Percentiles rank a stretch among this genome's conserved stretches.
phyloP scores from a whole-genome alignment of 2,797 vertebrate genomes.

The Nasua narica region DNA sequence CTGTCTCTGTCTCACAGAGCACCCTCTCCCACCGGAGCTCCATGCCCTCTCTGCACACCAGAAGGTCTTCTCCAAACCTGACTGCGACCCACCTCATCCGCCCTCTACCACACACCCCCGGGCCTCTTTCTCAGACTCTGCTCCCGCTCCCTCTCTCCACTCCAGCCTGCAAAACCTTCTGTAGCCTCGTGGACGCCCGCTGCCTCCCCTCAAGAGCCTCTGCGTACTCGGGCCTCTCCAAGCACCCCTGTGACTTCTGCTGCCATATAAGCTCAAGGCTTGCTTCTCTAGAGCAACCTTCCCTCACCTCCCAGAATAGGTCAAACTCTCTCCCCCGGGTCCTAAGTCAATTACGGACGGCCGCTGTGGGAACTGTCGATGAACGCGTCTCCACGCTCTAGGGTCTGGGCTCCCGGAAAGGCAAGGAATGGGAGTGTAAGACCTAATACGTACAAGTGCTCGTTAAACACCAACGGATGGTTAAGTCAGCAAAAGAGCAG shows the following conservation, averaged over 20 bases:
- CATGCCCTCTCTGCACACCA: neutral
- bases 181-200: fast-evolving
- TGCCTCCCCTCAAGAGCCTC: neutral
- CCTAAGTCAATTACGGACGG: neutral
- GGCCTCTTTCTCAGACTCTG: neutral
- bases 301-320: neutral
- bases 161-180: too few relatives aligned
- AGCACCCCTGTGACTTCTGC: neutral
- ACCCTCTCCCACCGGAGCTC: neutral
- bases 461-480: neutral
- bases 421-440: neutral
- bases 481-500: neutral
- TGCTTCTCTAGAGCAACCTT: neutral
- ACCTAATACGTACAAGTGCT: fast-evolving
- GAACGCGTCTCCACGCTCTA: neutral
- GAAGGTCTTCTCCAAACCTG: neutral
- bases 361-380: neutral
- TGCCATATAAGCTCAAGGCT: neutral
- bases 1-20: neutral
- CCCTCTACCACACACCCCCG: neutral
- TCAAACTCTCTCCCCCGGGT: neutral
- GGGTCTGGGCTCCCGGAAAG: neutral
- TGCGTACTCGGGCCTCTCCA: neutral
- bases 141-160: neutral
- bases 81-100: fast-evolving